These are phyloP conservation scores for Atherinosoma microstoma DNA, from an alignment of 2,797 vertebrate species.

Conservation along the genomic window DNA sequence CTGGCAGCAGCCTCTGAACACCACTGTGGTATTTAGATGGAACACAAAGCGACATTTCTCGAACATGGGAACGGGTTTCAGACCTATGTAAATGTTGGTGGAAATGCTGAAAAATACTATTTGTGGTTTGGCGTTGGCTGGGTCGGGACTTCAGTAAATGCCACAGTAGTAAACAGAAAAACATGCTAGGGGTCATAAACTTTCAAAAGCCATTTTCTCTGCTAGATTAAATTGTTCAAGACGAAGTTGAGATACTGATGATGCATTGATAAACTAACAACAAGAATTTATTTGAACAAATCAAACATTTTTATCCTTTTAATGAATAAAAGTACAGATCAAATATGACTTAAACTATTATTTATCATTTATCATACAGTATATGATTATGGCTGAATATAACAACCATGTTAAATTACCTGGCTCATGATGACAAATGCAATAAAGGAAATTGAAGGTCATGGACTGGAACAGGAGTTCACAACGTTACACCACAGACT, in stretches of 20 bases:
- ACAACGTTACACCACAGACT: slow-evolving; percentile 2
- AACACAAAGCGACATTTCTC: slow-evolving; percentile 56
- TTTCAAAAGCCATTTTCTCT: neutral
- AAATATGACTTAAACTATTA: neutral
- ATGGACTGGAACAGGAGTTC: neutral
- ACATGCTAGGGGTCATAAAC: neutral
- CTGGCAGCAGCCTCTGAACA: slow-evolving; percentile 29
- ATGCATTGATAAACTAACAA: too few species aligned
- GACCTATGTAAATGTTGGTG: slow-evolving; percentile 9
- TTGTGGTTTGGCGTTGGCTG: slow-evolving; percentile 50
- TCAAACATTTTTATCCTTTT: neutral
- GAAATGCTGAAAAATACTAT: slow-evolving; percentile 41
- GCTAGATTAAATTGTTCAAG: neutral
- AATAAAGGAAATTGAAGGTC: neutral
- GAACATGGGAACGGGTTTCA: slow-evolving; percentile 45
- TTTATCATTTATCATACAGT: neutral
- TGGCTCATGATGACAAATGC: neutral
- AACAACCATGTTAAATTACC: neutral
- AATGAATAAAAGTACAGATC: slow-evolving; percentile 7
- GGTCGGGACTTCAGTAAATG: slow-evolving; percentile 24
- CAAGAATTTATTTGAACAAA: neutral
- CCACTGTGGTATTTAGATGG: slow-evolving; percentile 57
- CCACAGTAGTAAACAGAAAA: slow-evolving; percentile 26
- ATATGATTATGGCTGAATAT: neutral
- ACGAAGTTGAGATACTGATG: neutral